Percentiles rank a stretch among this genome's conserved stretches.
These are phyloP conservation scores for Drosophila maculinotata DNA, from an alignment of 2,888 invertebrate genomes.

Conservation along the genomic window DNA sequence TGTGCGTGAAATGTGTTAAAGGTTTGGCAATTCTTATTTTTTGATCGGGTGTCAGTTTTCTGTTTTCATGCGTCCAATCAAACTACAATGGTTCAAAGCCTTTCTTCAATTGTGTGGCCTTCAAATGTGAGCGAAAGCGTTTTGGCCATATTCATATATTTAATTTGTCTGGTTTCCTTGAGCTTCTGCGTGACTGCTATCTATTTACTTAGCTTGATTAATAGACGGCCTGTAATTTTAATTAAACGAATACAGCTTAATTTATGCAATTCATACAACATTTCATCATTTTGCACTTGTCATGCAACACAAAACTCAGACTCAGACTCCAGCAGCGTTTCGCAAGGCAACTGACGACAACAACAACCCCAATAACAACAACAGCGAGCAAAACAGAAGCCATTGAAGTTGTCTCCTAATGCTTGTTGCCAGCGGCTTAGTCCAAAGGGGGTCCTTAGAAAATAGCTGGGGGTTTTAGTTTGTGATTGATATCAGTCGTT, in stretches of 20 bases:
- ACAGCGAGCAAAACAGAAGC: slow-evolving; percentile 25
- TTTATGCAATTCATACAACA: slow-evolving; percentile 80
- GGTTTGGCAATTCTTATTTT: slow-evolving; percentile 20
- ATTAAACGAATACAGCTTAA: slow-evolving; percentile 80
- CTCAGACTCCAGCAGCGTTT: slow-evolving; percentile 2
- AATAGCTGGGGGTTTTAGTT: too few species aligned
- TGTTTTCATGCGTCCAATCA: slow-evolving; percentile 74
- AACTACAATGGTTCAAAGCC: slow-evolving; percentile 65
- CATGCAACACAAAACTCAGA: slow-evolving; percentile 57
- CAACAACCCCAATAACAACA: slow-evolving; percentile 5
- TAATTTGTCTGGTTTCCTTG: slow-evolving; percentile 1
- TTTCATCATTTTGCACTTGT: slow-evolving; percentile 81
- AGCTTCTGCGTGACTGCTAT: background rate
- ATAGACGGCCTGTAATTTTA: slow-evolving; percentile 74
- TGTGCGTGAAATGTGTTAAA: slow-evolving; percentile 26
- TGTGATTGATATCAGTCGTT: too few species aligned
- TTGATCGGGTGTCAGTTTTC: slow-evolving; percentile 58
- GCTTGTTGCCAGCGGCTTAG: slow-evolving; percentile 24
- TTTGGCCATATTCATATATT: background rate
- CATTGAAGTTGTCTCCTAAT: slow-evolving; percentile 35
- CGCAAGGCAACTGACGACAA: slow-evolving; percentile 15
- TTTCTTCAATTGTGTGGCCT: slow-evolving; percentile 2
- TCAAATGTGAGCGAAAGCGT: slow-evolving; percentile 5
- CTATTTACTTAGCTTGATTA: slow-evolving; percentile 69
- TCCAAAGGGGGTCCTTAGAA: slow-evolving; percentile 4